Evolutionary conservation across 2,113 vertebrate genomes (phyloP).

Genomic region (Microtus pennsylvanicus): DNA sequence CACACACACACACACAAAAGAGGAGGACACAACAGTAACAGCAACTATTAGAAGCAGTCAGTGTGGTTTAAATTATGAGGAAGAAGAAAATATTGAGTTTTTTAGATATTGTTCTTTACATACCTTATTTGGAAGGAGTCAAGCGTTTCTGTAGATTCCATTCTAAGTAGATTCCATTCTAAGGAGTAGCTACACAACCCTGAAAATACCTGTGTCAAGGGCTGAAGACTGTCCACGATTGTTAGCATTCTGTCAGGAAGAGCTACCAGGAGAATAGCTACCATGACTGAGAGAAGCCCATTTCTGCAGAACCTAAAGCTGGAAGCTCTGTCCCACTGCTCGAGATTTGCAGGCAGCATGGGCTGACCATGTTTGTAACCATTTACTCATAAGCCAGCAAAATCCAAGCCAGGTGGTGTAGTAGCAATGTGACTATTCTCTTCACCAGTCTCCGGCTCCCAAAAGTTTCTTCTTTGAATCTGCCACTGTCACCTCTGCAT

Average conservation of each 20-base stretch:
- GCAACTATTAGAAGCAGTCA: neutral
- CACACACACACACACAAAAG: neutral
- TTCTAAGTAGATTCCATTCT: neutral
- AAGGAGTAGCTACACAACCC: neutral
- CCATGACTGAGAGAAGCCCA: neutral
- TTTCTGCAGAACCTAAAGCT: neutral
- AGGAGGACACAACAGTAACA: neutral
- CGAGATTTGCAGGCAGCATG: neutral
- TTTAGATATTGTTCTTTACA: neutral
- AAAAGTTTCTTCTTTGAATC: constrained; percentile 41
- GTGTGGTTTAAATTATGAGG: neutral
- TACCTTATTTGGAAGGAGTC: neutral
- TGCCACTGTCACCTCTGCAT: neutral
- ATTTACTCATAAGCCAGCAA: neutral
- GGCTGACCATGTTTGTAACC: neutral
- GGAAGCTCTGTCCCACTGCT: neutral
- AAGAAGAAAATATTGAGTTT: neutral
- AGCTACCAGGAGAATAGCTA: neutral
- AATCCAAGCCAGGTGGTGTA: neutral
- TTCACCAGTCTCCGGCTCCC: neutral
- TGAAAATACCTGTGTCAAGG: neutral
- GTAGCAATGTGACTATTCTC: neutral
- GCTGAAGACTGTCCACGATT: neutral
- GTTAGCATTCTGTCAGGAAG: neutral
- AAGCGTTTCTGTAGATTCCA: neutral